Percentiles rank a stretch among this genome's conserved stretches.
Conservation (phyloP, 2,888 invertebrate genomes). For the Platycnemis pennipes region DNA sequence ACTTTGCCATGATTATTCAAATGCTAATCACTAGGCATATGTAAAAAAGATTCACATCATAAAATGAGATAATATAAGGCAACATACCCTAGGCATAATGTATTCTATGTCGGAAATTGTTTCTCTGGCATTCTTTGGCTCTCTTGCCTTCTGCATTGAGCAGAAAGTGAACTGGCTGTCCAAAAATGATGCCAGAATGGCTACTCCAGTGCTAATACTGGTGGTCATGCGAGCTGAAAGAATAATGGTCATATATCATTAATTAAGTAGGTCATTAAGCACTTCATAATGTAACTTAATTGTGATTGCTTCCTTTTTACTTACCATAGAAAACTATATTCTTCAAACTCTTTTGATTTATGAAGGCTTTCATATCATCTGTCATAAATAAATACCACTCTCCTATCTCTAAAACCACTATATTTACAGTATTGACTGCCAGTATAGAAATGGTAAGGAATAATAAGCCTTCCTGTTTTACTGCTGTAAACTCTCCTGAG, state of each 20-base stretch:
- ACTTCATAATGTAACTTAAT: not conserved
- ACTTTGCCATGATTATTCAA: not conserved
- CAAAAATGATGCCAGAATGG: constrained; percentile 78
- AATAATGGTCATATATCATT: constrained; percentile 71
- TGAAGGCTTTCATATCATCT: constrained; percentile 74
- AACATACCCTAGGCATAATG: constrained; percentile 80
- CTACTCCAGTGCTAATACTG: constrained; percentile 78
- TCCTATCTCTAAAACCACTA: constrained; percentile 77
- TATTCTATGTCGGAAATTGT: constrained; percentile 80
- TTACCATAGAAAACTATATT: constrained; percentile 73
- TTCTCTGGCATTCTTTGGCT: constrained; percentile 71
- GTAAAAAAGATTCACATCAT: not conserved
- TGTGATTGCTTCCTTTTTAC: not conserved
- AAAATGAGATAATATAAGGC: not conserved
- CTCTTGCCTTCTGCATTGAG: constrained; percentile 78
- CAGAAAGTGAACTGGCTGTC: constrained; percentile 81
- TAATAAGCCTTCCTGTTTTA: constrained; percentile 79
- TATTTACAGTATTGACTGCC: constrained; percentile 75
- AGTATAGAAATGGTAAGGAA: constrained; percentile 77
- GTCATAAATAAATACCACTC: constrained; percentile 79
- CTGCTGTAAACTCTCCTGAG: constrained; percentile 78
- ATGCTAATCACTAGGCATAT: not conserved
- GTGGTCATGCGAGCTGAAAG: constrained; percentile 80
- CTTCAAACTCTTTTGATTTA: constrained; percentile 71
- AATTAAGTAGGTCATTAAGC: not conserved